Percentiles rank a stretch among this genome's conserved stretches.
phyloP scores from a whole-genome alignment of 2,113 vertebrate species.

The Rhodinocichla rosea region DNA sequence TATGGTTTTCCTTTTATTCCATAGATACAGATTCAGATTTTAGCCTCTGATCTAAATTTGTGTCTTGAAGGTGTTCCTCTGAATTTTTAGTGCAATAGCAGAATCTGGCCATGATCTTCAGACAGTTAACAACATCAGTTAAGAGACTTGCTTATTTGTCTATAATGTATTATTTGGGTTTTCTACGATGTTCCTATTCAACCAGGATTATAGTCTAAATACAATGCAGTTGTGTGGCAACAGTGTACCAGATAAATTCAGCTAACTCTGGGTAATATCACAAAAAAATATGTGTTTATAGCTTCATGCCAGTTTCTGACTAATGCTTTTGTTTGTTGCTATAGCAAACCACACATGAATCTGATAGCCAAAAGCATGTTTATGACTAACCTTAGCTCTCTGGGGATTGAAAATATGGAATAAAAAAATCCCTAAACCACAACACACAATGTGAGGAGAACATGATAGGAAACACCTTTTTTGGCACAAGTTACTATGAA shows the following conservation, averaged over 20 bases:
- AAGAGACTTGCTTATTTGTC: background rate
- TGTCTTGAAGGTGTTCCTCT: background rate
- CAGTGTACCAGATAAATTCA: constrained; percentile 54
- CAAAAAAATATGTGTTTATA: constrained; percentile 63
- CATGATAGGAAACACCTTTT: constrained; percentile 63
- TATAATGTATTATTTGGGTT: background rate
- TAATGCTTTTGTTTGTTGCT: constrained; percentile 75
- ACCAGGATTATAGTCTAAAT: background rate
- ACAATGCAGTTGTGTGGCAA: constrained; percentile 44
- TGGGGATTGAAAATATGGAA: constrained; percentile 43
- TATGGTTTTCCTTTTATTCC: background rate
- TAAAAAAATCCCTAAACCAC: background rate
- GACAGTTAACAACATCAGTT: background rate
- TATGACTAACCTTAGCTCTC: constrained; percentile 63
- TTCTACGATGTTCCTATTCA: background rate
- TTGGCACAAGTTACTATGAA: background rate
- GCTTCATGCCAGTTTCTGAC: constrained; percentile 66
- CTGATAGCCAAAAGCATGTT: constrained; percentile 54
- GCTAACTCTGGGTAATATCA: constrained; percentile 66
- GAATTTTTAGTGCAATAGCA: background rate
- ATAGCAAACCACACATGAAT: constrained; percentile 66
- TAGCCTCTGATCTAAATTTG: background rate
- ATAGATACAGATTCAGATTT: background rate
- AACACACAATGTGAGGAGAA: constrained; percentile 42
- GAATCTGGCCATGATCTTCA: background rate